Percentiles rank a stretch among this genome's conserved stretches.
Evolutionary conservation across 2,797 vertebrate genomes (phyloP).

Genomic region (Ctenopoma multispine): DNA sequence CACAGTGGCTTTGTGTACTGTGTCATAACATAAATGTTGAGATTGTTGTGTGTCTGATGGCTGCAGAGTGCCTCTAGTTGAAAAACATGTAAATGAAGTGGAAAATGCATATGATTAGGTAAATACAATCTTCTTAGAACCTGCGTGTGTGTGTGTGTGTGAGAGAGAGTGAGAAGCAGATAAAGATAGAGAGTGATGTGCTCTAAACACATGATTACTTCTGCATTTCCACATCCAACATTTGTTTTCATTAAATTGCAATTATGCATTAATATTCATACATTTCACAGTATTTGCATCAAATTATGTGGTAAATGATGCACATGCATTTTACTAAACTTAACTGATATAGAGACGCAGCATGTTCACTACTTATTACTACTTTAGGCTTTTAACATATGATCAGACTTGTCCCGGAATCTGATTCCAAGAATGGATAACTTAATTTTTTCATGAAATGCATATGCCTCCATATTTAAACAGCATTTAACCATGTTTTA

Average conservation of each 20-base stretch:
- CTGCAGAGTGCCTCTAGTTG: conserved; percentile 59
- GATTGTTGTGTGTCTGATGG: conserved; percentile 62
- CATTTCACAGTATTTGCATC: conserved; percentile 71
- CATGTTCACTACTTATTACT: conserved; percentile 29
- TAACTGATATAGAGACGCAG: conserved; percentile 50
- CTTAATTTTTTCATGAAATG: background rate
- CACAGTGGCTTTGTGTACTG: background rate
- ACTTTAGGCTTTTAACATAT: conserved; percentile 19
- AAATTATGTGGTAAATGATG: conserved; percentile 73
- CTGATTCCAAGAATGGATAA: conserved; percentile 13
- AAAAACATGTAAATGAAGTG: conserved; percentile 78
- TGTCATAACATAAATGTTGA: conserved; percentile 38
- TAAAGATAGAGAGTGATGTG: conserved; percentile 42
- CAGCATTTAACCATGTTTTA: background rate
- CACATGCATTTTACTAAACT: conserved; percentile 62
- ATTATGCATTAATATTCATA: conserved; percentile 65
- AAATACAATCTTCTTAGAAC: conserved; percentile 54
- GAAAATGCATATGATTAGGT: conserved; percentile 78
- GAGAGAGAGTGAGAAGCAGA: conserved; percentile 43
- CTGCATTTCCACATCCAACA: conserved; percentile 69
- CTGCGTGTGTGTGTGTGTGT: conserved; percentile 46
- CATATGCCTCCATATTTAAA: conserved; percentile 14
- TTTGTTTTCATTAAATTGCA: conserved; percentile 80
- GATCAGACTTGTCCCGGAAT: conserved; percentile 12
- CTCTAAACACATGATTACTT: conserved; percentile 79